Evolutionary conservation across 2,888 invertebrate genomes (phyloP), one percentile per base, ranked within the genome.

Genomic region (Caenorhabditis sp.): DNA sequence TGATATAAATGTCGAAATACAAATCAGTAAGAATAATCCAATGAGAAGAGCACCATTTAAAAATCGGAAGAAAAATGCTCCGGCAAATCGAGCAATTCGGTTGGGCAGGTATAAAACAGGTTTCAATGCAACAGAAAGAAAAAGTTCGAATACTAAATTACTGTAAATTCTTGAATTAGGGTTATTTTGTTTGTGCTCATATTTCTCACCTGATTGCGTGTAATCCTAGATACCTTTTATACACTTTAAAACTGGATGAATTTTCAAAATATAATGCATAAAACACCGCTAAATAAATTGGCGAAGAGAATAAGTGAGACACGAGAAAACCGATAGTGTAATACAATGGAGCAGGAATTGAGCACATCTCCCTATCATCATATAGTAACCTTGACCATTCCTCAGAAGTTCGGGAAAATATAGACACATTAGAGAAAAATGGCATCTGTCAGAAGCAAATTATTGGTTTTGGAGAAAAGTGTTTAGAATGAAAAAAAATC

Each of bases 351-450:
- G 62, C 62, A 8, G 65, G 63, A 21, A 53, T 66, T 1, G 70
- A 58, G 49, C 70, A 70, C 59, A 66, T 63, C 25, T 53, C 36
- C n/a, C 70, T 36, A 43, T 70, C 59, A 53, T 70, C 70, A 54
- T 70, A 70, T 8, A 70, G 50, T 1, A 70, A 43, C 21, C 54
- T n/a, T 3, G 20, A 59, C 70, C 70, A 70, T 59, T 70, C 70
- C 7, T 50, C 52, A 23, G 7, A 36, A 8, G 31, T 36, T 25
- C 70, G 25, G 3, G 38, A 25, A 26, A 71, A 63, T 12, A 67
- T 50, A 1, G 71, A 67, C 10, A 67, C 52, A 7, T 71, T 63
- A 36, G 67, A 63, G 67, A 59, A 67, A 71, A 25, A 63, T n/a
- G n/a, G n/a, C n/a, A n/a, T 70, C 10, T 36, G 5, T 36, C 10